A percentile compares a stretch with the other conserved stretches of the same genome.
These are phyloP conservation scores for Synanthedon myopaeformis DNA, from an alignment of 2,888 invertebrate genomes.

Conservation along the genomic window DNA sequence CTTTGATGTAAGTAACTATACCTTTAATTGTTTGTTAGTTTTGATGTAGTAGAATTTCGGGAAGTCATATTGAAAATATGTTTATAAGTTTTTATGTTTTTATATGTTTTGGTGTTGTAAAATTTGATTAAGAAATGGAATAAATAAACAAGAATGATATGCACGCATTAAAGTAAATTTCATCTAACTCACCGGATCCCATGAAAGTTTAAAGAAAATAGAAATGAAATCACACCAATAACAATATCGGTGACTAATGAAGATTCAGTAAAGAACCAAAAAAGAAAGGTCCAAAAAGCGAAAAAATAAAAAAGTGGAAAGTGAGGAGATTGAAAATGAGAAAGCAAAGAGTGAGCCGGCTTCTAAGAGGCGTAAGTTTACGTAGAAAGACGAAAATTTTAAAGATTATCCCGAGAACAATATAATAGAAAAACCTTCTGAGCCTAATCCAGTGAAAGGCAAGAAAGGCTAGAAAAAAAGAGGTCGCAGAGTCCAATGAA, in stretches of 20 bases:
- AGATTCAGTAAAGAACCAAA: slow-evolving; percentile 29
- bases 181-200: too few relatives aligned
- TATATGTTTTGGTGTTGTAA: too few relatives aligned
- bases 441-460: slow-evolving; percentile 41
- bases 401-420: slow-evolving; percentile 33
- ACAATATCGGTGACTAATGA: slow-evolving; percentile 20
- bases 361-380: slow-evolving; percentile 36
- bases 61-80: too few relatives aligned
- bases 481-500: slow-evolving; percentile 27
- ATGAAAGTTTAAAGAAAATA: too few relatives aligned
- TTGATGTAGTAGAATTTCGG: too few relatives aligned
- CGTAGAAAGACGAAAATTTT: slow-evolving; percentile 37
- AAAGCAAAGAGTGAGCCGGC: slow-evolving; percentile 23
- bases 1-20: too few relatives aligned
- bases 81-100: too few relatives aligned
- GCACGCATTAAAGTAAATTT: too few relatives aligned
- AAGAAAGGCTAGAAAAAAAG: slow-evolving; percentile 51
- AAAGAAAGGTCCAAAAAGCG: slow-evolving; percentile 44
- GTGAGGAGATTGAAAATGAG: slow-evolving; percentile 31
- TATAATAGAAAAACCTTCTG: slow-evolving; percentile 17
- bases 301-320: slow-evolving; percentile 38
- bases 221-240: too few relatives aligned
- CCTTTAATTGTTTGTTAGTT: too few relatives aligned
- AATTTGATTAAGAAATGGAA: too few relatives aligned
- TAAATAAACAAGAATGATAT: too few relatives aligned